Base-by-base conservation (phyloP, 2,113 vertebrate genomes). In the Scatophagus argus region DNA sequence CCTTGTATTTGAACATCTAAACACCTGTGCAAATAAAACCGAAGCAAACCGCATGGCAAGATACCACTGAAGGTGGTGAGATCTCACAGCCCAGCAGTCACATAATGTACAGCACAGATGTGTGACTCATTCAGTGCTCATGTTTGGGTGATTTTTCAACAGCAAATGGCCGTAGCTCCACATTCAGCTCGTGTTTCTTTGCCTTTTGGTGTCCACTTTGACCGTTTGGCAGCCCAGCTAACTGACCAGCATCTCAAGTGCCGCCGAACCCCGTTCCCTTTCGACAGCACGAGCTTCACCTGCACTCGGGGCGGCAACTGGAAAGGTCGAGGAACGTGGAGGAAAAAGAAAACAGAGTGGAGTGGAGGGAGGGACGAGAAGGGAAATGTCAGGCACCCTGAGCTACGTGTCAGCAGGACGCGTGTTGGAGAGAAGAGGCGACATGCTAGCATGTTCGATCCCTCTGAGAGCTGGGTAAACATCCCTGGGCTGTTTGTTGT, bases 391-490 rank as follows among this genome's bases (percentile, higher is more conserved):
- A 89, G 58, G 38, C 70, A 58, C 72, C 71, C 66, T 9, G 66
- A 75, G 78, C 54, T 34, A 56, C 78, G 46, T 56, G 81, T 86
- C 81, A 68, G 68, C 65, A 6, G 51, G 64, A 62, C 16, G 23
- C 29, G 39, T 21, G 54, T 13, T 32, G 0, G n/a, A 41, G 64
- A 46, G 66, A n/a, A 25, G 49, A 44, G 47, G 44, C 14, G 13
- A 60, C 19, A 4, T 8, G 72, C 67, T 52, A 23, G 70, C 44
- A 32, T 43, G 69, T 75, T 78, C 64, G n/a, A 52, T 69, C 71
- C 82, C 67, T 66, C 60, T n/a, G 70, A 83, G 78, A 56, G 32
- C 36, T n/a, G 32, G 14, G 89, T 72, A 88, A 85, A 89, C 68
- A 89, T 77, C 87, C 79, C 52, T 1, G 59, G 74, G 87, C 59